Base-by-base conservation (phyloP, 1,140 invertebrate species). In the Pseudomyrmex sp. region DNA sequence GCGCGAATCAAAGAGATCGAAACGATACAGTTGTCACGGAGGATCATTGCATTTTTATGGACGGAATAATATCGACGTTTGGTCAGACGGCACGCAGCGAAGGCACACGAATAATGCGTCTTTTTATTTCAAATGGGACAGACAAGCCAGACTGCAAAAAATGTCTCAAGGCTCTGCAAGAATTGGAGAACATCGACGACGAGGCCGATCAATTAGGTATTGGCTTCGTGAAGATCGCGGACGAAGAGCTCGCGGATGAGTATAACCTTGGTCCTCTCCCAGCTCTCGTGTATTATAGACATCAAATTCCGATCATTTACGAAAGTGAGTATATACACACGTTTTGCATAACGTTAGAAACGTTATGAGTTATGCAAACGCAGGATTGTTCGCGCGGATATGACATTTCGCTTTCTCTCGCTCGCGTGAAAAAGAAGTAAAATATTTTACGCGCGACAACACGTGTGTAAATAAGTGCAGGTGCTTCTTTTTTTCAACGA, bases 121-220 rank as follows among this genome's bases (percentile, higher is more conserved):
- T 87, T 92, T 92, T 93, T 88, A 87, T 95, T 93, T 94, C 79
- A 92, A 94, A 94, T 93, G 93, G 92, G 92, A 94, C 91, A 99
- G 98, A 98, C 95, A 98, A 98, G 94, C 97, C 97, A 79, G 97
- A 98, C 93, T 98, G 98, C 94, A 98, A 98, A 92, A 98, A 98
- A 95, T 98, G 97, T 92, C 96, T 97, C 46, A 98, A 98, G 94
- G 97, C 97, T 61, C 95, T 98, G 63, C 96, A 97, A 94, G 97
- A 98, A 94, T 93, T 99, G 93, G 98, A 99, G 94, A 98, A 99
- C 94, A 98, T 99, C 91, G 98, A 98, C 92, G 98, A 98, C 91
- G 98, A 99, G 94, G 98, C 98, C n/a, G 98, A 98, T 94, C 97
- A 98, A 92, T 95, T 99, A 82, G 98, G 97, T 63, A 98, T 99